Conservation (phyloP, 1,140 invertebrate species). For the Conus betulinus region DNA sequence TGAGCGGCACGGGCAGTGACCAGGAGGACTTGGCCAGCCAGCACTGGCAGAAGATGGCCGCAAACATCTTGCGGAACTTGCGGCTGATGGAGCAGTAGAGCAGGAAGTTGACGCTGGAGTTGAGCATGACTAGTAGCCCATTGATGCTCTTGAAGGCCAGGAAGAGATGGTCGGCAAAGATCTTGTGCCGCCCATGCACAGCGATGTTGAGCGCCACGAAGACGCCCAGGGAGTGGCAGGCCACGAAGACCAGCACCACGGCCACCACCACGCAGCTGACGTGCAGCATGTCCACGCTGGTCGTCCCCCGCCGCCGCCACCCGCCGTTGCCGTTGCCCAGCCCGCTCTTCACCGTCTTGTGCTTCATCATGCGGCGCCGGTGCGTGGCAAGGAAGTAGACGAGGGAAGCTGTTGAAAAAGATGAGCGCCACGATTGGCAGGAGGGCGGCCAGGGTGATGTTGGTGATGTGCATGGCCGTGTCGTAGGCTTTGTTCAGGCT, state of each 20-base stretch:
- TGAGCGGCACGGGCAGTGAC: slow-evolving; percentile 48
- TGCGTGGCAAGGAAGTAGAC: slow-evolving; percentile 88
- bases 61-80: slow-evolving; percentile 85
- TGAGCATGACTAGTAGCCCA: slow-evolving; percentile 94
- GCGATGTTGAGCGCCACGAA: slow-evolving; percentile 55
- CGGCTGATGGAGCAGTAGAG: slow-evolving; percentile 97
- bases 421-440: slow-evolving; percentile 94
- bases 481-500: slow-evolving; percentile 84
- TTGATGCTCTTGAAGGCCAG: slow-evolving; percentile 68
- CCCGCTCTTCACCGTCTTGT: slow-evolving; percentile 32
- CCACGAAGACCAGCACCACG: slow-evolving; percentile 93
- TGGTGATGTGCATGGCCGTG: slow-evolving; percentile 48
- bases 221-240: slow-evolving; percentile 81
- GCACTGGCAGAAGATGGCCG: slow-evolving; percentile 38
- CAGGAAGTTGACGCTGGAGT: slow-evolving; percentile 96
- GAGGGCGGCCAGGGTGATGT: slow-evolving; percentile 80
- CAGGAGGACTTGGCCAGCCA: slow-evolving; percentile 45
- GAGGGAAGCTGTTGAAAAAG: slow-evolving; percentile 92
- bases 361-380: slow-evolving; percentile 77
- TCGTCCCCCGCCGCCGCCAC: slow-evolving; percentile 14
- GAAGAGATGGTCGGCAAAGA: slow-evolving; percentile 42
- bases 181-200: slow-evolving; percentile 42
- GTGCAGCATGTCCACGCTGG: slow-evolving; percentile 58
- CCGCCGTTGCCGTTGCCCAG: neutral
- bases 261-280: slow-evolving; percentile 90